Evolutionary conservation across 1,140 invertebrate genomes (phyloP).

Genomic region (Polypedilum vanderplanki): DNA sequence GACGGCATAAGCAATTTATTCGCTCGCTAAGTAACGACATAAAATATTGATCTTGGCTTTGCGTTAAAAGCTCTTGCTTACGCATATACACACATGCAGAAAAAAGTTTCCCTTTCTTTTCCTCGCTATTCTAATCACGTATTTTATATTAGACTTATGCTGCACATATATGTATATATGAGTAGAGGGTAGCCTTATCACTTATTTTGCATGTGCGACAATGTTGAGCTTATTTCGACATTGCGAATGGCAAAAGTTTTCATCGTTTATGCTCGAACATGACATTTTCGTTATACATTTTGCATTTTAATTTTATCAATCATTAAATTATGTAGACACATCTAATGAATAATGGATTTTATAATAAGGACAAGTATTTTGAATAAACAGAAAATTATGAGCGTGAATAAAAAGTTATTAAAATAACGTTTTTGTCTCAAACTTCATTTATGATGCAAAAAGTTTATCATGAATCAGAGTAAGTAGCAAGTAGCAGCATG

Average conservation of each 20-base stretch:
- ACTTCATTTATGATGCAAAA: no score
- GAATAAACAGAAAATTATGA: no score
- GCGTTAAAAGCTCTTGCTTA: not conserved
- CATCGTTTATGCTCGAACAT: constrained; percentile 4
- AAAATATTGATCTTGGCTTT: constrained; percentile 2
- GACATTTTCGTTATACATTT: not conserved
- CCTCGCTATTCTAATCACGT: not conserved
- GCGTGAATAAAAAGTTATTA: no score
- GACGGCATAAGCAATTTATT: no score
- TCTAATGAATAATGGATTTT: no score
- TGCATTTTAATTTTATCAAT: constrained; percentile 19
- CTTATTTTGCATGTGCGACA: constrained; percentile 17
- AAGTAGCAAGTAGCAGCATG: no score
- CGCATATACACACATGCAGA: no score
- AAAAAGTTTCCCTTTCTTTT: not conserved
- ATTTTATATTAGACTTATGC: not conserved
- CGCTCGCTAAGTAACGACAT: not conserved
- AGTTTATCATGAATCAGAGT: no score
- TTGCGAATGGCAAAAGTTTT: not conserved
- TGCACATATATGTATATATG: not conserved
- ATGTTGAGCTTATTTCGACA: not conserved
- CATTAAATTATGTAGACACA: not conserved
- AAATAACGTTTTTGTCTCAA: no score
- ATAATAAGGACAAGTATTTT: no score
- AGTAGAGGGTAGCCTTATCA: not conserved